Base-by-base conservation (phyloP, 2,888 invertebrate genomes). In the Ecliptopera silaceata region DNA sequence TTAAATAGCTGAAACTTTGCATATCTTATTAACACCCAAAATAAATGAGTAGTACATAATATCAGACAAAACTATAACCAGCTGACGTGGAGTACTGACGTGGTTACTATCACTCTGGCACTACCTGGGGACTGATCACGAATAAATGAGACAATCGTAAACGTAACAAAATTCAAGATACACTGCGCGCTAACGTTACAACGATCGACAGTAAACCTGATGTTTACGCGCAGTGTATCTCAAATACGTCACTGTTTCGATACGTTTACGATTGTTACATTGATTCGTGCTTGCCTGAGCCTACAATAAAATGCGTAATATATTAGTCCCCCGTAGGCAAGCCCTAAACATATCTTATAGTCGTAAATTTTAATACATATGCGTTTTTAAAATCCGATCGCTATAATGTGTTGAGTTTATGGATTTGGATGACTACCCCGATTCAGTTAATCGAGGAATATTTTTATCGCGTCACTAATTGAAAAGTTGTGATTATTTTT, bases 351-450 rank as follows among this genome's bases (percentile, higher is more conserved):
- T 57, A 57, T 41, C 53, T 46, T 45, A 47, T 38, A 13, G 42
- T 42, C 44, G 47, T 57, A 56, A 57, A 61, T 51, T 59, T 49
- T 46, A 59, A 55, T 59, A 64, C 54, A 52, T 36, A 61, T 56
- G 52, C 38, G 38, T 59, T 52, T 54, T 51, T 60, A 53, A 63
- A 56, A 54, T 58, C 61, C 31, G 36, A 48, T 38, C 49, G 26
- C 26, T 43, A 60, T 65, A 65, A 65, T 49, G 56, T 63, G 48
- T 52, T 18, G 51, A 39, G 48, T 65, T 63, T 65, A 63, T 65
- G 62, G 48, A 11, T 20, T 29, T 20, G 15, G 15, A 46, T 42
- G 54, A 32, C 38, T 38, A 49, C 26, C n/a, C 18, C 44, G 49
- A 49, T 55, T 55, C 36, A 54, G 36, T 48, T 55, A 31, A 55